phyloP scores from a whole-genome alignment of 2,113 vertebrate species.

The Zapus hudsonius region DNA sequence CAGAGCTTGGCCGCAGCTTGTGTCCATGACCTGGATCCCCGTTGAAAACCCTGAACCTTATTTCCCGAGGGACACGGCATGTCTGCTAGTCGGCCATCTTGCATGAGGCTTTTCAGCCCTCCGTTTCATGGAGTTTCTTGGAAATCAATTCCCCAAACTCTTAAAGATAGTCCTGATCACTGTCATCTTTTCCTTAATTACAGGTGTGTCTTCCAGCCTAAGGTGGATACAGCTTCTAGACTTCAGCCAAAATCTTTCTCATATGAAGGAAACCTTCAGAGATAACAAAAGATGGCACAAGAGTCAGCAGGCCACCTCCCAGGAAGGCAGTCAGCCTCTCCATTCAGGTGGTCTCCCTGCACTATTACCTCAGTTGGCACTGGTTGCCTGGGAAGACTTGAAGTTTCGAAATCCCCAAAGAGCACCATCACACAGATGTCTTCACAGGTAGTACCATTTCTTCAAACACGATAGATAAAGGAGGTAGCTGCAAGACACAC shows the following conservation, averaged over 20 bases:
- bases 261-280: slow-evolving; percentile 19
- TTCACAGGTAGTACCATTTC: neutral
- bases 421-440: neutral
- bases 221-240: slow-evolving; percentile 30
- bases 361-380: neutral
- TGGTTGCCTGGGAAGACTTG: neutral
- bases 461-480: neutral
- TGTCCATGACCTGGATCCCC: too few relatives aligned
- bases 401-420: slow-evolving; percentile 30
- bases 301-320: slow-evolving; percentile 12
- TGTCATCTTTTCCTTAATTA: slow-evolving; percentile 54
- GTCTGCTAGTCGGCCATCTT: too few relatives aligned
- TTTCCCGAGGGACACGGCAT: too few relatives aligned
- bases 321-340: slow-evolving; percentile 13
- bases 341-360: neutral
- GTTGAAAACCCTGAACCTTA: too few relatives aligned
- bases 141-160: neutral
- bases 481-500: neutral
- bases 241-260: slow-evolving; percentile 45
- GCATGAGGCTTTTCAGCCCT: too few relatives aligned
- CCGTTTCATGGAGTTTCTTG: too few relatives aligned
- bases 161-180: slow-evolving; percentile 10
- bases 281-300: neutral
- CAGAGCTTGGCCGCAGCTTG: too few relatives aligned
- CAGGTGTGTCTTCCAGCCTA: slow-evolving; percentile 46